Evolutionary conservation across 2,113 vertebrate genomes (phyloP).

Genomic region (Grammomys surdaster): DNA sequence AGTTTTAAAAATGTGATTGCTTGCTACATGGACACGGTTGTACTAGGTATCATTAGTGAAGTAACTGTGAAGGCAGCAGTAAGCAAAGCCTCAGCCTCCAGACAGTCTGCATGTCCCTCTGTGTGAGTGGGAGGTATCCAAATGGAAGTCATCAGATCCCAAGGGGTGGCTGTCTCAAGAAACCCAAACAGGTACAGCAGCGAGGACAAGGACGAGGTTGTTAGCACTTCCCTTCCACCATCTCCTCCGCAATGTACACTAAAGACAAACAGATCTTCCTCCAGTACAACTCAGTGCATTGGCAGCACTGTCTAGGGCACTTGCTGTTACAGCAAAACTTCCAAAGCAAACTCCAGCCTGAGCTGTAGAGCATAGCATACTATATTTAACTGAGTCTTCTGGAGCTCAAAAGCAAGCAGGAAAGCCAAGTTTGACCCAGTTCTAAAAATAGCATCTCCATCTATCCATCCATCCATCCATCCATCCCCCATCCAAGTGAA

Average conservation of each 20-base stretch:
- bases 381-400: background rate
- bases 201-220: background rate
- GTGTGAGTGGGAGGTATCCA: too few species aligned
- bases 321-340: background rate
- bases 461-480: background rate
- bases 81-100: background rate
- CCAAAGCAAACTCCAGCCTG: background rate
- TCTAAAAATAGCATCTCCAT: background rate
- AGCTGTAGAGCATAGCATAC: background rate
- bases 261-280: background rate
- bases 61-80: background rate
- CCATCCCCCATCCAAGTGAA: background rate
- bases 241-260: background rate
- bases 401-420: background rate
- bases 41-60: background rate
- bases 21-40: background rate
- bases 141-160: background rate
- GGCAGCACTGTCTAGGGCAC: background rate
- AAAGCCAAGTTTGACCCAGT: background rate
- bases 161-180: background rate
- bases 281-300: background rate
- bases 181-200: background rate
- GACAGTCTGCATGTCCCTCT: background rate
- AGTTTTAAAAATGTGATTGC: background rate
- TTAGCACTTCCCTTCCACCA: too few species aligned